Evolutionary conservation across 2,113 vertebrate species (phyloP).

Genomic region (Ifrita kowaldi): DNA sequence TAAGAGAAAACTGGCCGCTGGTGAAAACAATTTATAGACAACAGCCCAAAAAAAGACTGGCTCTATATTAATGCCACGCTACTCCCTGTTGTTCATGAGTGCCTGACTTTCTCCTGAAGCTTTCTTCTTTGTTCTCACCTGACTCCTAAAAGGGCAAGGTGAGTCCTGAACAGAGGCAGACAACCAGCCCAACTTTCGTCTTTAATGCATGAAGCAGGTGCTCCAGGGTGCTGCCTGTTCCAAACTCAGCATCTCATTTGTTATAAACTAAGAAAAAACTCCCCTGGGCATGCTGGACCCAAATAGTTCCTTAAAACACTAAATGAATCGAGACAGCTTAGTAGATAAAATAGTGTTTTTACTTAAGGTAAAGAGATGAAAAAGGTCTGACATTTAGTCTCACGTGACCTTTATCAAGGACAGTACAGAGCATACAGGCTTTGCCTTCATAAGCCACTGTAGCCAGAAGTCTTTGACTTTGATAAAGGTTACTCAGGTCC

Average conservation of each 20-base stretch:
- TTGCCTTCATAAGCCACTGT: constrained; percentile 24
- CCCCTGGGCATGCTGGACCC: neutral
- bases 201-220: neutral
- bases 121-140: neutral
- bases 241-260: constrained; percentile 4
- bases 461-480: constrained; percentile 49
- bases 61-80: neutral
- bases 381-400: constrained; percentile 62
- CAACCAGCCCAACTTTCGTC: neutral
- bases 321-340: constrained; percentile 54
- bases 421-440: neutral
- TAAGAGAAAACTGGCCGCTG: neutral
- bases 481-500: constrained; percentile 62
- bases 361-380: constrained; percentile 43
- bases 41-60: neutral
- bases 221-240: constrained; percentile 25
- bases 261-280: constrained; percentile 10
- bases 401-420: constrained; percentile 59
- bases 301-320: constrained; percentile 44
- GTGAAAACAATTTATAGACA: neutral
- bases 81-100: neutral
- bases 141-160: constrained; percentile 13
- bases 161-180: neutral
- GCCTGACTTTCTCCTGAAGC: neutral
- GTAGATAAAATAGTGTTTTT: constrained; percentile 45